A percentile compares a stretch with the other conserved stretches of the same genome.
Evolutionary conservation across 30 jellyfish, hydroid and myxozoan species (phyloP).

Genomic region (Mastigias papua): DNA sequence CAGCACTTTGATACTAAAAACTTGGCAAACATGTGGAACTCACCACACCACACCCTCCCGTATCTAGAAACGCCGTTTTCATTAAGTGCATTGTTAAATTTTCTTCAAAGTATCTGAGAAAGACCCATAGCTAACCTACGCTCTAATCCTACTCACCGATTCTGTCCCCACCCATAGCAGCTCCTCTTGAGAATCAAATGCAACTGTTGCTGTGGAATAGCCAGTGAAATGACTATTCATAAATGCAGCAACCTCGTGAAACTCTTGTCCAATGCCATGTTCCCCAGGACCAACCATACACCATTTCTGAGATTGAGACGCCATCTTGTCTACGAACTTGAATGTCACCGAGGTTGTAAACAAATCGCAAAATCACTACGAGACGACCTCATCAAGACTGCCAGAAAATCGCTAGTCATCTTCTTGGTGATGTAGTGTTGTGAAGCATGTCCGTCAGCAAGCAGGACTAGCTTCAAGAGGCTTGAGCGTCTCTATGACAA

Average conservation of each 20-base stretch:
- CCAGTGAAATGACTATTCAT: conserved; percentile 76
- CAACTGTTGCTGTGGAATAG: conserved; percentile 72
- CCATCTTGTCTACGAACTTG: too few species aligned
- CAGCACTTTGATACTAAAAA: too few species aligned
- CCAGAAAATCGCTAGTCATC: too few species aligned
- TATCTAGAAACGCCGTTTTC: neutral
- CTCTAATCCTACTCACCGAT: conserved; percentile 74
- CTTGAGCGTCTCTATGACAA: too few species aligned
- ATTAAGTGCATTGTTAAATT: neutral
- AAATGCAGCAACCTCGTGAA: conserved; percentile 82
- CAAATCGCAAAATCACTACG: too few species aligned
- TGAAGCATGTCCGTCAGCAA: too few species aligned
- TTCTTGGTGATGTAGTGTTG: too few species aligned
- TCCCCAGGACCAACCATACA: conserved; percentile 60
- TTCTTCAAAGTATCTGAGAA: neutral
- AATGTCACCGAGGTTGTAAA: too few species aligned
- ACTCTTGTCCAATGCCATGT: conserved; percentile 69
- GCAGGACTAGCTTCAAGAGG: too few species aligned
- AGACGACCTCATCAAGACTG: too few species aligned
- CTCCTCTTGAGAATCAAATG: conserved; percentile 93
- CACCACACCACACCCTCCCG: neutral
- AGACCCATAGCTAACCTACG: neutral
- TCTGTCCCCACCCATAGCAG: conserved; percentile 96
- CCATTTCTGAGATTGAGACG: conserved; percentile 34
- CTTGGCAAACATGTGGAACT: too few species aligned